phyloP scores from a whole-genome alignment of 2,113 vertebrate species.

The Heloderma charlesbogerti region DNA sequence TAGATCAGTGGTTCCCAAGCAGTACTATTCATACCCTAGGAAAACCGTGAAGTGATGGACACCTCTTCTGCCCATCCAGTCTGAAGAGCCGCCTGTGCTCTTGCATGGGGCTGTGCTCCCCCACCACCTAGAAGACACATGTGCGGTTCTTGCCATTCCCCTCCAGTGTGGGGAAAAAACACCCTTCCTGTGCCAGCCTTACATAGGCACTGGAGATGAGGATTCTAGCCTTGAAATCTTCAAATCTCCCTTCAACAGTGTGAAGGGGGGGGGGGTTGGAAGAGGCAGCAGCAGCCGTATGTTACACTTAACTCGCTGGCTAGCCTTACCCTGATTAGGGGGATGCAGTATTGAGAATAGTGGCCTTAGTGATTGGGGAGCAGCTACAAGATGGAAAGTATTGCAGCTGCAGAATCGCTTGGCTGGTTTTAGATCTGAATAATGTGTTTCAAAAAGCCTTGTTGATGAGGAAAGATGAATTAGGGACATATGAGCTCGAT shows the following conservation, averaged over 20 bases:
- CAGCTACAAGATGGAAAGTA: not conserved
- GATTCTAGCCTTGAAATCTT: not conserved
- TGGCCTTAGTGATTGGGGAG: not conserved
- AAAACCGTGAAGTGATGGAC: no score
- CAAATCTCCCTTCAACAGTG: not conserved
- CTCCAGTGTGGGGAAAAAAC: not conserved
- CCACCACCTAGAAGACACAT: not conserved
- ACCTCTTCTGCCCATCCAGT: no score
- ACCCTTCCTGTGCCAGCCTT: not conserved
- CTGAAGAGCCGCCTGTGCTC: not conserved
- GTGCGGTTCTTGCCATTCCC: not conserved
- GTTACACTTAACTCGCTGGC: no score
- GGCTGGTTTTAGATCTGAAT: not conserved
- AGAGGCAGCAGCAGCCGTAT: not conserved
- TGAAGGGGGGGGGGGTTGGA: not conserved
- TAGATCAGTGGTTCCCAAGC: not conserved
- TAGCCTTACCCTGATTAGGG: not conserved
- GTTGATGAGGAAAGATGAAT: not conserved
- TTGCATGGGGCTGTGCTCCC: not conserved
- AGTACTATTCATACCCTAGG: not conserved
- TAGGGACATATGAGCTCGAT: not conserved
- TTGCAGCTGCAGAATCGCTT: no score
- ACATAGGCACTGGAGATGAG: not conserved
- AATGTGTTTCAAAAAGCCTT: not conserved
- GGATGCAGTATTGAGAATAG: not conserved